A percentile compares a stretch with the other conserved stretches of the same genome.
phyloP scores from a whole-genome alignment of 2,113 vertebrate genomes.

The Xenopus borealis region DNA sequence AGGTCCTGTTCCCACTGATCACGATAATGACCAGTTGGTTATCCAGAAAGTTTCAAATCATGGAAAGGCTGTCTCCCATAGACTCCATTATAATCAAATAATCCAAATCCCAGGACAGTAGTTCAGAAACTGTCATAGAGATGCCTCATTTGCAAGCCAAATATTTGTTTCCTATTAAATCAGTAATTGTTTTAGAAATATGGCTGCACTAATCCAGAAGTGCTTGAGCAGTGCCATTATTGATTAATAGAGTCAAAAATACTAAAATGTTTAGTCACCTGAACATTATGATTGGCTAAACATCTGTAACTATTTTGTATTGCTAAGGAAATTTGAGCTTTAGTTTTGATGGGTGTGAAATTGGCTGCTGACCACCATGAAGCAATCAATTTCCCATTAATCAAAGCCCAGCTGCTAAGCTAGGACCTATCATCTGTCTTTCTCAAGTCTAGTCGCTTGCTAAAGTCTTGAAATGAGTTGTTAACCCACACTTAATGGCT shows the following conservation, averaged over 20 bases:
- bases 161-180: too few relatives aligned
- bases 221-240: not conserved
- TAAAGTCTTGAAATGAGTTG: slow-evolving; percentile 26
- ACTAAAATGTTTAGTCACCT: not conserved
- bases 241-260: not conserved
- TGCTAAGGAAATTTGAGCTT: slow-evolving; percentile 32
- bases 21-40: too few relatives aligned
- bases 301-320: slow-evolving; percentile 31
- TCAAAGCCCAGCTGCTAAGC: slow-evolving; percentile 8
- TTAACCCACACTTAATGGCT: slow-evolving; percentile 9
- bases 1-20: too few relatives aligned
- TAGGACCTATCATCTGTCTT: slow-evolving; percentile 13
- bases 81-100: too few relatives aligned
- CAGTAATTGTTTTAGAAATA: not conserved
- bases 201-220: not conserved
- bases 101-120: too few relatives aligned
- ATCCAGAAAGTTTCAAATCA: too few relatives aligned
- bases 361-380: not conserved
- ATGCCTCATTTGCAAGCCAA: too few relatives aligned
- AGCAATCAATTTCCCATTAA: not conserved
- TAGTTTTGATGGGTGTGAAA: slow-evolving; percentile 8
- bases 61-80: too few relatives aligned
- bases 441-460: slow-evolving; percentile 19
- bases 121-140: too few relatives aligned
- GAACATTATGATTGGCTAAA: slow-evolving; percentile 10